Percentiles rank a stretch among this genome's conserved stretches.
Conservation (phyloP, 1,140 invertebrate species). For the Notospermus geniculatus region DNA sequence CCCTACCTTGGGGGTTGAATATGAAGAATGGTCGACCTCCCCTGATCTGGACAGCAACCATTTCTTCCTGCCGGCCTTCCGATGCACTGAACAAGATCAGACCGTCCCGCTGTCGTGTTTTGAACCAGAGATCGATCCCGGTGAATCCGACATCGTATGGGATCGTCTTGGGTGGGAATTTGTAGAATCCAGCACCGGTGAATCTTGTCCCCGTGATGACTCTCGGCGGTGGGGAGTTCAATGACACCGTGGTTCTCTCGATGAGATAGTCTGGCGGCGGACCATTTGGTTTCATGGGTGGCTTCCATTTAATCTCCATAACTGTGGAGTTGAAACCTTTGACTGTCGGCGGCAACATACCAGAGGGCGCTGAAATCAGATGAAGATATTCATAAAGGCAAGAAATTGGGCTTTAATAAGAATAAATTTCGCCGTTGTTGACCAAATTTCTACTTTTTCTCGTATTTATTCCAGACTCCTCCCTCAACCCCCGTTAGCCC, state of each 20-base stretch:
- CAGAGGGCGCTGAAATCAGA: constrained; percentile 43
- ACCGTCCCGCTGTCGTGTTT: constrained; percentile 31
- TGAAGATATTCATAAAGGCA: no score
- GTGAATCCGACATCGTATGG: constrained; percentile 49
- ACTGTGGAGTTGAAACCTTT: constrained; percentile 43
- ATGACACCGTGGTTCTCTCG: constrained; percentile 40
- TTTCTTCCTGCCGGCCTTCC: constrained; percentile 44
- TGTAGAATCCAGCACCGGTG: constrained; percentile 50
- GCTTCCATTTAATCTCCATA: constrained; percentile 40
- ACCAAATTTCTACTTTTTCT: no score
- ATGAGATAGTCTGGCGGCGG: constrained; percentile 44
- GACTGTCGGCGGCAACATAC: constrained; percentile 33
- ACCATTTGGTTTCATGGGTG: constrained; percentile 44
- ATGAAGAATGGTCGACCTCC: constrained; percentile 46
- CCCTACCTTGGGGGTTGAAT: constrained; percentile 52
- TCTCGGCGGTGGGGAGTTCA: constrained; percentile 46
- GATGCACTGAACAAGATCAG: constrained; percentile 48
- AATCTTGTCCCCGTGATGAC: constrained; percentile 43
- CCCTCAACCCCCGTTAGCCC: no score
- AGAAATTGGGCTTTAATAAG: no score
- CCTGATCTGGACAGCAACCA: constrained; percentile 46
- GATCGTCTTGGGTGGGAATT: constrained; percentile 43
- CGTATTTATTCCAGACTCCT: no score
- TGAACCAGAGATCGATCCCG: constrained; percentile 47
- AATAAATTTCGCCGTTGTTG: no score